Base-by-base conservation (phyloP, 2,888 invertebrate species). In the Ochlodes sylvanus region DNA sequence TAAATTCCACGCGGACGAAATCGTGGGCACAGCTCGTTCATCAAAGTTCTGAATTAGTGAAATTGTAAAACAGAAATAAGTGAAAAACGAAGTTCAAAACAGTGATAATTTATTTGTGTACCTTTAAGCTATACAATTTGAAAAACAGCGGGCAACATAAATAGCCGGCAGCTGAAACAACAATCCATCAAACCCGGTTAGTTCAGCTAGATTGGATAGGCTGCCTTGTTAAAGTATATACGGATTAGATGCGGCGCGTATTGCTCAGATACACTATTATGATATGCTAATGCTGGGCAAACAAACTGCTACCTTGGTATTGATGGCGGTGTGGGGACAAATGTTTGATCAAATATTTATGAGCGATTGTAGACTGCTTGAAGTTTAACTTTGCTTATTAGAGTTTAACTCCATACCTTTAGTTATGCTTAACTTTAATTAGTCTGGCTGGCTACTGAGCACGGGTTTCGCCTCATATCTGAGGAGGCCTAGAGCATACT, bases 261-360 rank as follows among this genome's bases (percentile, higher is more conserved):
- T 54, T 41, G 52, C 52, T 63, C 62, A 54, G 52, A 63, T 52
- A 63, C 32, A 63, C 54, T 63, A 63, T 63, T 54, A 63, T 63
- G 62, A 63, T 63, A 63, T 63, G 62, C 62, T 63, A 63, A 63
- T 63, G 54, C 32, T 41, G 4, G 62, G 52, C 6, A 54, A 63
- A 44, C 61, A 61, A 61, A 61, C 34, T 34, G 34, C 19, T 14
- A 61, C 50, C 50, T 32, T 50, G 7, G n/a, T 50, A 21, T 32
- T 50, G 19, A 44, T 50, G 61, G 50, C 12, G 17, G 17, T 14
- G 19, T 7, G 9, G 6, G 10, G 34, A 14, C 47, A 14, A 61
- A 61, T 61, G 34, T 61, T 61, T 61, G 61, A 34, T 61, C 34
- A 17, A 50, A 50, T 19, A 50, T 50, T 47, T 17, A 19, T 19